Conservation (phyloP, 2,888 invertebrate species). For the Endomychus coccineus region DNA sequence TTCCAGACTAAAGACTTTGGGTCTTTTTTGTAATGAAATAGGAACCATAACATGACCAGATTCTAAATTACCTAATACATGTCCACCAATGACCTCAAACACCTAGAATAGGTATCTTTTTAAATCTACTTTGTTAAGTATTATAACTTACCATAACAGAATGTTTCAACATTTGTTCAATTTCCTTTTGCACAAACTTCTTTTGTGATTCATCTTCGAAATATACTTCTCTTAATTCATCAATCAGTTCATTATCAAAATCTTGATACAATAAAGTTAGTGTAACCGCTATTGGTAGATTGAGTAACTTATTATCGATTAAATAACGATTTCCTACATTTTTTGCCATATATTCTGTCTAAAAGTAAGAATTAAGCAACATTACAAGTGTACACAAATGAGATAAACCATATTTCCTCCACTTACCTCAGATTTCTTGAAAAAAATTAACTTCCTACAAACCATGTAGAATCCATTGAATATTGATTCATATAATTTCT, state of each 20-base stretch:
- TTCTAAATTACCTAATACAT: slow-evolving; percentile 34
- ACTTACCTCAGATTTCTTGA: slow-evolving; percentile 65
- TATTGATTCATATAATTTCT: slow-evolving; percentile 50
- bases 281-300: slow-evolving; percentile 33
- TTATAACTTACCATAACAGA: slow-evolving; percentile 30
- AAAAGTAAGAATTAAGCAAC: slow-evolving; percentile 19
- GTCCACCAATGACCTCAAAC: slow-evolving; percentile 35
- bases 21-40: slow-evolving; percentile 32
- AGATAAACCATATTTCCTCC: not conserved
- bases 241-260: slow-evolving; percentile 31
- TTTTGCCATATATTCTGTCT: slow-evolving; percentile 37
- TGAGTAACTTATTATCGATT: slow-evolving; percentile 33
- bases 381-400: too few species aligned
- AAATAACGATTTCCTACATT: slow-evolving; percentile 31
- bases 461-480: slow-evolving; percentile 62
- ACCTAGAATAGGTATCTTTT: slow-evolving; percentile 27
- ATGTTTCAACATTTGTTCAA: slow-evolving; percentile 33
- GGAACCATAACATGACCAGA: slow-evolving; percentile 30
- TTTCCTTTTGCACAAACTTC: slow-evolving; percentile 32
- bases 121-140: slow-evolving; percentile 5
- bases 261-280: slow-evolving; percentile 33
- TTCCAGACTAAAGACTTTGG: slow-evolving; percentile 31
- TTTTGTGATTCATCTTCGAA: slow-evolving; percentile 28
- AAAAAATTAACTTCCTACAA: slow-evolving; percentile 69
- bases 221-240: slow-evolving; percentile 31